phyloP scores from a whole-genome alignment of 2,797 vertebrate genomes.

The Thunnus albacares region DNA sequence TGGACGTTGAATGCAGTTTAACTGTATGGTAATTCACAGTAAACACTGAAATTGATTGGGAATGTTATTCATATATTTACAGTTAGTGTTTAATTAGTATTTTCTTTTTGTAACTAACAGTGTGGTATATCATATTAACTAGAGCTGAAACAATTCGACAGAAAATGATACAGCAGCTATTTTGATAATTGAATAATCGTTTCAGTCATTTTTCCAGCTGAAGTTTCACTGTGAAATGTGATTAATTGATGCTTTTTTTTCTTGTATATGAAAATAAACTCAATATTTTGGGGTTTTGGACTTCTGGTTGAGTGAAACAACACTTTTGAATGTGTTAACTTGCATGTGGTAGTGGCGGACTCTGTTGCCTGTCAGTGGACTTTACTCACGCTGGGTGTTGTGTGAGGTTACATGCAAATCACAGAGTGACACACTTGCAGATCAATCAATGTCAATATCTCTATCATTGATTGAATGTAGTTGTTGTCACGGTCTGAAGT shows the following conservation, averaged over 20 bases:
- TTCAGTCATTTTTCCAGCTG: too few relatives aligned
- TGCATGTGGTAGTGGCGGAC: neutral
- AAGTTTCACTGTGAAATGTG: too few relatives aligned
- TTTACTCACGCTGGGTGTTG: neutral
- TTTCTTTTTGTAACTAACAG: neutral
- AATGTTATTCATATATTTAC: neutral
- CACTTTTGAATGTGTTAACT: neutral
- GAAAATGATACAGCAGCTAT: neutral
- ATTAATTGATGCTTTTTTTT: neutral
- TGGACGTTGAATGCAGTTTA: neutral
- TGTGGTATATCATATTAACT: too few relatives aligned
- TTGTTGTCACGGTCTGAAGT: slow-evolving; percentile 40
- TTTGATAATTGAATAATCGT: too few relatives aligned
- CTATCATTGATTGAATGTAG: slow-evolving; percentile 24
- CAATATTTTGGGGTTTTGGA: too few relatives aligned
- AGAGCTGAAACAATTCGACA: neutral
- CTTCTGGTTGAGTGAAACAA: neutral
- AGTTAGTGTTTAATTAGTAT: neutral
- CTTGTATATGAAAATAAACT: too few relatives aligned
- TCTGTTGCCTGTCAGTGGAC: neutral
- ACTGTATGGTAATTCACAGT: neutral
- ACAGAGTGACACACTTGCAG: slow-evolving; percentile 5
- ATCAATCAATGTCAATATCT: slow-evolving; percentile 41
- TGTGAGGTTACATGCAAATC: neutral
- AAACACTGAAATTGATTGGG: neutral